phyloP scores from a whole-genome alignment of 2,113 vertebrate species.

The Oceanites oceanicus region DNA sequence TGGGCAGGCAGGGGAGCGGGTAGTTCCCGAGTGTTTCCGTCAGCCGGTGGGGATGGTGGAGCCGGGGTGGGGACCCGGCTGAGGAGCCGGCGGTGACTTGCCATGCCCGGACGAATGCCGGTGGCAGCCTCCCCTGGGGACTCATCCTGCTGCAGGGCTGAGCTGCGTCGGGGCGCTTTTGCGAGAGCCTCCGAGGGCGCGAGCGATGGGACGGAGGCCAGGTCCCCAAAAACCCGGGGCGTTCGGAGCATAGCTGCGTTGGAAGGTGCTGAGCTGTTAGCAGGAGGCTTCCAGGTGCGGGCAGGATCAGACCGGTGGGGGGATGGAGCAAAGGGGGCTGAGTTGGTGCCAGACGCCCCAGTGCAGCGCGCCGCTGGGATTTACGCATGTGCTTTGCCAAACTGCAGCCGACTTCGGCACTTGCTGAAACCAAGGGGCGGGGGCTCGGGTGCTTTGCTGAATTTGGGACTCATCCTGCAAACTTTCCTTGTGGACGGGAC shows the following conservation, averaged over 20 bases:
- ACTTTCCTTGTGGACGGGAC: background rate
- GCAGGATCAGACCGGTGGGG: background rate
- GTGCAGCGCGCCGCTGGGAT: rapidly evolving
- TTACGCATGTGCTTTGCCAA: rapidly evolving
- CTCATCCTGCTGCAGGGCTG: background rate
- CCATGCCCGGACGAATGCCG: rapidly evolving
- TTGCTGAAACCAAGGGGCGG: rapidly evolving
- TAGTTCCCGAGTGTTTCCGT: background rate
- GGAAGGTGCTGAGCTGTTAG: background rate
- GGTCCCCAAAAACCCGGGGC: rapidly evolving
- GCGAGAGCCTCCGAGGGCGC: rapidly evolving
- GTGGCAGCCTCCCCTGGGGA: background rate
- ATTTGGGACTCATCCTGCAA: background rate
- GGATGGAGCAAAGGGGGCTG: background rate
- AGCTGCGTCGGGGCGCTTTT: background rate
- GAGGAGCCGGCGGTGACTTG: background rate
- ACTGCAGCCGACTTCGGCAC: rapidly evolving
- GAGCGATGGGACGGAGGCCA: rapidly evolving
- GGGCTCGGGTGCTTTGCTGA: background rate
- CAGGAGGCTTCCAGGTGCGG: background rate
- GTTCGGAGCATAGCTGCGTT: rapidly evolving
- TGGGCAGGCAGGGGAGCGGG: background rate
- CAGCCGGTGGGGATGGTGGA: background rate
- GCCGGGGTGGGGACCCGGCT: background rate
- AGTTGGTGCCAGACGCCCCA: rapidly evolving